Percentiles rank a stretch among this genome's conserved stretches.
These are phyloP conservation scores for Heliconius erato DNA, from an alignment of 2,888 invertebrate species.

Conservation along the genomic window DNA sequence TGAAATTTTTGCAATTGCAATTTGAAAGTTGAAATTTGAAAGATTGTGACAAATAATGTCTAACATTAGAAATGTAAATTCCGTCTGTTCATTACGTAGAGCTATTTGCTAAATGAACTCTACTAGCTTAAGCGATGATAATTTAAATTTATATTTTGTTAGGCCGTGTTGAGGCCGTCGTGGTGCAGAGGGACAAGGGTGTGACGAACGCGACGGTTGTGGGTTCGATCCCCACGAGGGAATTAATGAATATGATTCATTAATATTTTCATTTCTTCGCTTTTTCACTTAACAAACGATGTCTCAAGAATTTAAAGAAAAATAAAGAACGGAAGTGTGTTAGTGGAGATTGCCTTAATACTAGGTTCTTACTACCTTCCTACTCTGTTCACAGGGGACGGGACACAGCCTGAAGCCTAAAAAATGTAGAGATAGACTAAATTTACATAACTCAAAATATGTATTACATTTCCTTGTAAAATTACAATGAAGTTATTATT, in stretches of 20 bases:
- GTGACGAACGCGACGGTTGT: no score
- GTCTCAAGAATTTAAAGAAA: no score
- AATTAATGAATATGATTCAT: background rate
- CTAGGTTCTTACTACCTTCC: background rate
- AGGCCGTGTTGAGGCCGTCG: no score
- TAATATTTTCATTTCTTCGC: no score
- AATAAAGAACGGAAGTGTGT: no score
- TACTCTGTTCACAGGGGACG: background rate
- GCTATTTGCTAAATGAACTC: background rate
- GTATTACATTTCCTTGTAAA: background rate
- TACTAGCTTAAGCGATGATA: background rate
- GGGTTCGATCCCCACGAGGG: no score
- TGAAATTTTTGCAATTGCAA: slow-evolving; percentile 43
- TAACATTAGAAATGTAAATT: background rate
- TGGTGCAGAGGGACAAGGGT: no score
- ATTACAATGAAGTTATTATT: background rate
- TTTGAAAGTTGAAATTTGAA: slow-evolving; percentile 36
- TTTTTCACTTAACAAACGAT: no score
- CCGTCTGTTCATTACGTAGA: slow-evolving; percentile 7
- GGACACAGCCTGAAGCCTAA: background rate
- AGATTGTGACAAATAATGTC: slow-evolving; percentile 26
- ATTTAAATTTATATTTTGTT: slow-evolving; percentile 3
- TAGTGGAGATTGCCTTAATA: background rate
- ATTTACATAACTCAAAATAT: background rate
- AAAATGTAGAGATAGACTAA: background rate